Evolutionary conservation across 2,113 vertebrate species (phyloP).

Genomic region (Mormyrus lacerda): DNA sequence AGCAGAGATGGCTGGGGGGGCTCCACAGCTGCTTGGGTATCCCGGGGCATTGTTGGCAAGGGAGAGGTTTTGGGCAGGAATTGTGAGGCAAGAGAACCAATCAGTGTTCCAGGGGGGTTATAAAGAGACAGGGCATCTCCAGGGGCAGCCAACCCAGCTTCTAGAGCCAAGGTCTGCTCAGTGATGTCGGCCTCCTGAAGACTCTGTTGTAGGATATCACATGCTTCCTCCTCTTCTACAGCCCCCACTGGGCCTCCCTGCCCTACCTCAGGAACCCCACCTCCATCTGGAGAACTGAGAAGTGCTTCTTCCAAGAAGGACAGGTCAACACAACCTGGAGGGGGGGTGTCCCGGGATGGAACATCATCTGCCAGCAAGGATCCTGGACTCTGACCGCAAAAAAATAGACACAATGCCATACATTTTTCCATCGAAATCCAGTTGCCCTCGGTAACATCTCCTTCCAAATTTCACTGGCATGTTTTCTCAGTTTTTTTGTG

Average conservation of each 20-base stretch:
- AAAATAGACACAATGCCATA: not conserved
- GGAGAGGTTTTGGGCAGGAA: slow-evolving; percentile 51
- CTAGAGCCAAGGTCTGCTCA: slow-evolving; percentile 65
- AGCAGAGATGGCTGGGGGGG: slow-evolving; percentile 66
- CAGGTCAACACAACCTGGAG: slow-evolving; percentile 63
- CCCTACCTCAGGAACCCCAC: slow-evolving; percentile 40
- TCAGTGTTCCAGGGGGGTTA: slow-evolving; percentile 37
- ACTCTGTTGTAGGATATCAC: slow-evolving; percentile 68
- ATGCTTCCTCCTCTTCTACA: slow-evolving; percentile 51
- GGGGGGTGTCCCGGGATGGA: slow-evolving; percentile 53
- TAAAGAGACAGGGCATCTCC: slow-evolving; percentile 55
- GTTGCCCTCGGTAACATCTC: not conserved
- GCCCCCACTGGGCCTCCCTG: slow-evolving; percentile 34
- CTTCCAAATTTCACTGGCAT: not conserved
- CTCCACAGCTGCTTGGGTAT: slow-evolving; percentile 64
- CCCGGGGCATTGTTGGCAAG: slow-evolving; percentile 46
- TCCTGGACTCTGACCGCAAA: slow-evolving; percentile 54
- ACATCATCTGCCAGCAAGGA: slow-evolving; percentile 62
- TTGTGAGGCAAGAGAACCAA: slow-evolving; percentile 45
- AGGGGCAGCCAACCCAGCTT: slow-evolving; percentile 52
- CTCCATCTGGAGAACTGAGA: slow-evolving; percentile 56
- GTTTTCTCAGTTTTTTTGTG: not conserved
- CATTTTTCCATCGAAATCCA: not conserved
- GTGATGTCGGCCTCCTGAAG: slow-evolving; percentile 70
- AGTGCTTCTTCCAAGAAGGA: slow-evolving; percentile 70